Evolutionary conservation across 92 coral and sea anemone genomes (phyloP).

Genomic region (Chrysogorgia sp.): DNA sequence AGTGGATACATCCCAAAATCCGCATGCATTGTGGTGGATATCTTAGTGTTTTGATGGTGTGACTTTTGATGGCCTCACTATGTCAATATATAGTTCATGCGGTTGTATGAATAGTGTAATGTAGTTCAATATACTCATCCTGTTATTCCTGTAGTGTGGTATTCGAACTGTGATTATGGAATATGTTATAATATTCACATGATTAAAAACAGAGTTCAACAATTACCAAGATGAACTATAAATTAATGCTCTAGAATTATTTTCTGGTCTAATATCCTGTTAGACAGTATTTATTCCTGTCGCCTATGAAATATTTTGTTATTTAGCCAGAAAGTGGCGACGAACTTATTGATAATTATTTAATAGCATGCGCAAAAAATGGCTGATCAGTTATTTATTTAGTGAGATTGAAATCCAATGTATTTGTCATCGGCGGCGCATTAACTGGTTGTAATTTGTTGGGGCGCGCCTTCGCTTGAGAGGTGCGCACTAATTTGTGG

Average conservation of each 20-base stretch:
- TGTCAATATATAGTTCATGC: too few relatives aligned
- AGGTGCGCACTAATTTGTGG: neutral
- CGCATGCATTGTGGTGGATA: too few relatives aligned
- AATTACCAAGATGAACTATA: neutral
- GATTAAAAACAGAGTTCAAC: too few relatives aligned
- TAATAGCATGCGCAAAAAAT: neutral
- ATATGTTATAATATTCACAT: too few relatives aligned
- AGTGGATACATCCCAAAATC: too few relatives aligned
- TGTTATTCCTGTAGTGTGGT: too few relatives aligned
- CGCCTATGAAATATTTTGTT: neutral
- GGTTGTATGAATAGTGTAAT: too few relatives aligned
- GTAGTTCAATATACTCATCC: too few relatives aligned
- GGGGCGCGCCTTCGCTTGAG: neutral
- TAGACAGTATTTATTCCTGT: neutral
- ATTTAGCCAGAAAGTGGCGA: neutral
- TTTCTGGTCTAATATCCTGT: neutral
- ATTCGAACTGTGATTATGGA: too few relatives aligned
- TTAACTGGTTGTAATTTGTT: neutral
- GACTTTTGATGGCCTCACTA: too few relatives aligned
- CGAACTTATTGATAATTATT: neutral
- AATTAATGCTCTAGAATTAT: neutral
- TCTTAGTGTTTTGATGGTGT: too few relatives aligned
- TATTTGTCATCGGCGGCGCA: neutral
- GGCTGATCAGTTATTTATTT: neutral
- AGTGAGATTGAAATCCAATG: neutral